A percentile compares a stretch with the other conserved stretches of the same genome.
phyloP scores from a whole-genome alignment of 2,113 vertebrate genomes.

The Columba livia region DNA sequence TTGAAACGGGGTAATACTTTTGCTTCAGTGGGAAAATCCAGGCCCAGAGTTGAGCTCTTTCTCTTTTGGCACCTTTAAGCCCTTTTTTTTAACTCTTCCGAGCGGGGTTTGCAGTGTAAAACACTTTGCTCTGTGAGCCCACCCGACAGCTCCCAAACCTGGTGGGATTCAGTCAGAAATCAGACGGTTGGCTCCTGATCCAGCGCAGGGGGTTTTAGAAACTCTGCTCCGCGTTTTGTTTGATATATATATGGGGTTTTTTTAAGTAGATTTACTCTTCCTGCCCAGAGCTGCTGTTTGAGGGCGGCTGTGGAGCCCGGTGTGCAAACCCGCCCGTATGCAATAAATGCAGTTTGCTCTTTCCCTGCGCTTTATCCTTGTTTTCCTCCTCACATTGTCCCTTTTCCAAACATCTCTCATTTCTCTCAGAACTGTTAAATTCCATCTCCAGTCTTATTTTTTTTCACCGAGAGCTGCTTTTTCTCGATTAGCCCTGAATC shows the following conservation, averaged over 20 bases:
- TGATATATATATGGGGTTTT: not conserved
- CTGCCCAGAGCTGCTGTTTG: not conserved
- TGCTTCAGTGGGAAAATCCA: conserved; percentile 29
- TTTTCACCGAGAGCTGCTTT: not conserved
- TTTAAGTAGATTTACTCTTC: conserved; percentile 27
- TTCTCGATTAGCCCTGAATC: not conserved
- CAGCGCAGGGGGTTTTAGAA: conserved; percentile 30
- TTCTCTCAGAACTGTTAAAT: not conserved
- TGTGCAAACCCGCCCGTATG: not conserved
- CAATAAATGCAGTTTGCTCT: not conserved
- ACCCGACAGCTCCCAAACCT: conserved; percentile 1
- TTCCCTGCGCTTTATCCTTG: not conserved
- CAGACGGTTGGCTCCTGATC: conserved; percentile 27
- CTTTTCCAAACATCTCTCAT: not conserved
- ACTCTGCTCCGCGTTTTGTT: conserved; percentile 25
- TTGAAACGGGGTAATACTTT: conserved; percentile 17
- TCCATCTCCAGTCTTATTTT: not conserved
- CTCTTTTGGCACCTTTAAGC: not conserved
- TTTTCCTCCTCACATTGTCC: not conserved
- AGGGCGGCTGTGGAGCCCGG: not conserved
- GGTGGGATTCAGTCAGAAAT: conserved; percentile 27
- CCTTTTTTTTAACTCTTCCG: conserved; percentile 24
- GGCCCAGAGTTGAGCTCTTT: conserved; percentile 33
- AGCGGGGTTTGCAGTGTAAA: not conserved
- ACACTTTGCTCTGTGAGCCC: not conserved